Conservation (phyloP, 2,888 invertebrate genomes). For the Macrosoma leucophasiata region DNA sequence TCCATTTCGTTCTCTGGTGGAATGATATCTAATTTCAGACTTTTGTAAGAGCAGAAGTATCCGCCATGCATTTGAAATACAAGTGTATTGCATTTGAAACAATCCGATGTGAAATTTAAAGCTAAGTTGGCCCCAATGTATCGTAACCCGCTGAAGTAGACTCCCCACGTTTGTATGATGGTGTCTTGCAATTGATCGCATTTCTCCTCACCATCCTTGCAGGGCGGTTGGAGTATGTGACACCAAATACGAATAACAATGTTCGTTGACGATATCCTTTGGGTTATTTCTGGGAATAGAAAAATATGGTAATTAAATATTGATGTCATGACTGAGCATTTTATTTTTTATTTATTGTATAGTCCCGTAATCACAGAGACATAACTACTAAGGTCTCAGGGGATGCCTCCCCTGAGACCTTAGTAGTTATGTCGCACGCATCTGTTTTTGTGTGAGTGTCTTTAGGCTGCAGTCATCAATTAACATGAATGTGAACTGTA, state of each 20-base stretch:
- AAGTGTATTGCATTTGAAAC: constrained; percentile 83
- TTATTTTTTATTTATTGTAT: too few relatives aligned
- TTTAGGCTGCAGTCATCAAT: too few relatives aligned
- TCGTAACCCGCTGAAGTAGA: constrained; percentile 88
- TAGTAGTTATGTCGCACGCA: too few relatives aligned
- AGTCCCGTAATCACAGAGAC: too few relatives aligned
- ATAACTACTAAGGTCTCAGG: too few relatives aligned
- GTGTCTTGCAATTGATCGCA: constrained; percentile 59
- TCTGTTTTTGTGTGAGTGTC: too few relatives aligned
- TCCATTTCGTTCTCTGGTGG: constrained; percentile 62
- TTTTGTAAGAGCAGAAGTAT: constrained; percentile 82
- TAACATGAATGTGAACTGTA: too few relatives aligned
- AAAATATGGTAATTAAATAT: constrained; percentile 2
- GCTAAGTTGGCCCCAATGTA: constrained; percentile 82
- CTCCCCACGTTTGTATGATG: constrained; percentile 86
- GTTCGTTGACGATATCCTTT: constrained; percentile 63
- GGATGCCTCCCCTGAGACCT: too few relatives aligned
- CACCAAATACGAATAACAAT: constrained; percentile 69
- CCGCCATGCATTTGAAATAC: constrained; percentile 93
- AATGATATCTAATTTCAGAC: constrained; percentile 66
- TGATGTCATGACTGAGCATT: too few relatives aligned
- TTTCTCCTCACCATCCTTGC: constrained; percentile 31
- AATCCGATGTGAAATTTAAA: constrained; percentile 79
- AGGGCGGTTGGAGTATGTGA: constrained; percentile 41
- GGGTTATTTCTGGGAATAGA: constrained; percentile 59